Conservation (phyloP, 2,797 vertebrate genomes). For the Acipenser oxyrinchus region DNA sequence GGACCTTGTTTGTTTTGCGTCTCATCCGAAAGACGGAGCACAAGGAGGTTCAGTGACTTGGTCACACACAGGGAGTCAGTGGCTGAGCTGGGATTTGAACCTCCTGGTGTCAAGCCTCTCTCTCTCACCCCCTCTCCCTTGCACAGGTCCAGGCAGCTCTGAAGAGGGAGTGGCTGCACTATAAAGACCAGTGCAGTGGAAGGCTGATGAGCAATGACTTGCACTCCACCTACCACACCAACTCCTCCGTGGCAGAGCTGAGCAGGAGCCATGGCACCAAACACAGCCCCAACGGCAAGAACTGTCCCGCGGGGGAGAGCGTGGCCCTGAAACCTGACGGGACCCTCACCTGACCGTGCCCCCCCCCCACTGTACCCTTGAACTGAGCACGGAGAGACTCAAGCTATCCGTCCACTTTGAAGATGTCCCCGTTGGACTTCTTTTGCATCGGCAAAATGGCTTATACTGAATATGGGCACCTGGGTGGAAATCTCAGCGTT, state of each 20-base stretch:
- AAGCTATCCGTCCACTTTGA: too few species aligned
- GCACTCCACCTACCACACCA: slow-evolving; percentile 53
- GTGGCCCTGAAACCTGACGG: too few species aligned
- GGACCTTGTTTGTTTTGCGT: too few species aligned
- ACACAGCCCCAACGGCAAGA: slow-evolving; percentile 30
- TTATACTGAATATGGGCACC: too few species aligned
- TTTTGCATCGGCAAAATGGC: too few species aligned
- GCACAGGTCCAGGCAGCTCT: slow-evolving; percentile 57
- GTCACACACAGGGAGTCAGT: slow-evolving; percentile 7
- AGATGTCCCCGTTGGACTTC: too few species aligned
- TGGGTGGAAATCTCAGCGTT: too few species aligned
- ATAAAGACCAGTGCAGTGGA: slow-evolving; percentile 41
- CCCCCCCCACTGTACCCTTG: slow-evolving; percentile 13
- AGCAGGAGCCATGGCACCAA: slow-evolving; percentile 40
- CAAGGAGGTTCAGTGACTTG: neutral
- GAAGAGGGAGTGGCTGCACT: slow-evolving; percentile 52
- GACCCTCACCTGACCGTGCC: neutral
- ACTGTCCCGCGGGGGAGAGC: slow-evolving; percentile 24
- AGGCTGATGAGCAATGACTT: slow-evolving; percentile 32
- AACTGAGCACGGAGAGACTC: too few species aligned
- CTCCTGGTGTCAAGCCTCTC: neutral
- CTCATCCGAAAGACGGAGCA: too few species aligned
- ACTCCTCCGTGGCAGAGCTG: slow-evolving; percentile 54
- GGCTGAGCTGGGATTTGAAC: neutral
- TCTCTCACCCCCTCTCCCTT: neutral